These are phyloP conservation scores for Camptogramma bilineatum DNA, from an alignment of 2,888 invertebrate genomes.

Conservation along the genomic window DNA sequence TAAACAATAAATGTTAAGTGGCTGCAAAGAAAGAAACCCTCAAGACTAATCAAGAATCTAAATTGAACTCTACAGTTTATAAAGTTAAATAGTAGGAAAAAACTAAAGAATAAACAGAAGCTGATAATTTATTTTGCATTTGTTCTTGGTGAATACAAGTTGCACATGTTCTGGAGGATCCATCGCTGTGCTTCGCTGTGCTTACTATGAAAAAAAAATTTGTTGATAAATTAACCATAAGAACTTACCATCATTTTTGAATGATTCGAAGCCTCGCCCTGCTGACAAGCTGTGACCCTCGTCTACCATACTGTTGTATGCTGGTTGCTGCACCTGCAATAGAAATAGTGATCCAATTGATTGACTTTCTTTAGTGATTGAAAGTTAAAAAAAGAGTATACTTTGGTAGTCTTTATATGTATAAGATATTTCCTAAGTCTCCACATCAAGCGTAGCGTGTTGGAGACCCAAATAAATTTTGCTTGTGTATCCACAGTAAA, in stretches of 20 bases:
- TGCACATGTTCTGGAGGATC: not conserved
- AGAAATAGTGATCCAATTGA: not conserved
- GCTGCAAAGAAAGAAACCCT: not conserved
- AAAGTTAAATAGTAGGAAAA: no score
- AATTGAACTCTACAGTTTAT: no score
- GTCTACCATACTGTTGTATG: constrained; percentile 64
- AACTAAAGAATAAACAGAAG: no score
- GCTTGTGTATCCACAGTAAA: no score
- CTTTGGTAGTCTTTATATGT: no score
- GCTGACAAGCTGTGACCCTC: constrained; percentile 80
- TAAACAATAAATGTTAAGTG: not conserved
- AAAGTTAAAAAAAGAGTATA: no score
- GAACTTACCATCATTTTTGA: constrained; percentile 64
- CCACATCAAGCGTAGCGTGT: no score
- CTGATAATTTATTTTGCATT: no score
- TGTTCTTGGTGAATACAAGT: no score
- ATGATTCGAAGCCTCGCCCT: constrained; percentile 81
- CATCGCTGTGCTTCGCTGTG: not conserved
- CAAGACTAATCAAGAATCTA: not conserved
- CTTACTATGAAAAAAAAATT: not conserved
- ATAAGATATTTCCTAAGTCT: no score
- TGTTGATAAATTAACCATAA: not conserved
- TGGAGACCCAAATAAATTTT: no score
- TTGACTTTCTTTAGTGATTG: no score
- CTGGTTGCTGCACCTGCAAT: constrained; percentile 57